Percentiles rank a stretch among this genome's conserved stretches.
These are phyloP conservation scores for Peribatodes rhomboidaria DNA, from an alignment of 2,888 invertebrate species.

Conservation along the genomic window DNA sequence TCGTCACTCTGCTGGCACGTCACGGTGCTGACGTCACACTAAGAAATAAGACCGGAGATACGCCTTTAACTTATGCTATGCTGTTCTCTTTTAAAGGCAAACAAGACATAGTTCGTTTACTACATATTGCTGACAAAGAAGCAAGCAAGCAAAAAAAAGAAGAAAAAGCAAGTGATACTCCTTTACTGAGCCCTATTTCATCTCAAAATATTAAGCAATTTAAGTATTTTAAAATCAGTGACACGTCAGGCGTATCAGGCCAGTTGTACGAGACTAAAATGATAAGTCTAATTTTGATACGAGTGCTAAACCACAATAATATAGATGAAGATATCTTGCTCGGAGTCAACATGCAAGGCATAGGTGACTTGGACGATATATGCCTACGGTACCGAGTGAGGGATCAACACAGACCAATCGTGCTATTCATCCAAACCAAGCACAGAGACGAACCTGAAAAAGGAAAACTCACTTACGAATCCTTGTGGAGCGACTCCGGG, in stretches of 20 bases:
- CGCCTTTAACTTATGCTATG: not conserved
- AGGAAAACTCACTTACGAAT: not conserved
- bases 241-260: not conserved
- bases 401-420: not conserved
- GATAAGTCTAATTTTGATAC: not conserved
- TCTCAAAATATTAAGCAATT: no score
- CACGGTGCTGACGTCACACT: not conserved
- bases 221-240: not conserved
- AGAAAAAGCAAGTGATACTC: not conserved
- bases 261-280: not conserved
- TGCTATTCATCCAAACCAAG: not conserved
- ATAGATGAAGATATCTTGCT: not conserved
- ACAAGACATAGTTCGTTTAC: conserved; percentile 24
- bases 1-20: not conserved
- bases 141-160: not conserved
- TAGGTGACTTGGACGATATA: not conserved
- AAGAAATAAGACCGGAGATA: not conserved
- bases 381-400: not conserved
- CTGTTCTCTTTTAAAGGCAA: conserved; percentile 1
- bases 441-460: not conserved
- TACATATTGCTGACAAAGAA: not conserved
- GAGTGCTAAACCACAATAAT: not conserved
- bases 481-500: not conserved
- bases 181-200: no score
- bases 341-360: not conserved